Base-by-base conservation (phyloP, 2,797 vertebrate species). In the Oreonectes daqikongensis region DNA sequence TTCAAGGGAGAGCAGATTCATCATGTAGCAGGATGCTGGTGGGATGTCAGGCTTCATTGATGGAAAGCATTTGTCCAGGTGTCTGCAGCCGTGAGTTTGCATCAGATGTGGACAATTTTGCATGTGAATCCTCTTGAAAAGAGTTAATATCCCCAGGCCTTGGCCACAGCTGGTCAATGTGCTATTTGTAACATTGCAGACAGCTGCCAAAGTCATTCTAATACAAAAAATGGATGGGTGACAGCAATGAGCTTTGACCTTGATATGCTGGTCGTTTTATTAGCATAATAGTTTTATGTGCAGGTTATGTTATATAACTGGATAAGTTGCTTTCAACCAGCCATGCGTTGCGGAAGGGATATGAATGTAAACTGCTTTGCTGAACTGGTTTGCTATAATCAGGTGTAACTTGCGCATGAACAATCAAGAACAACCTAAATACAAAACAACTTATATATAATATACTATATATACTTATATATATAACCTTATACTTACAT, bases 161-260 rank as follows among this genome's bases (percentile, higher is more conserved):
- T 15, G 38, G 66, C 26, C 66, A n/a, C 78, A 79, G 72, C 57
- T 74, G 71, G 32, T 46, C 72, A 50, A 18, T 20, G 15, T 75
- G 40, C 38, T 64, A 75, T 55, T 20, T 38, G 64, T 46, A 59
- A 57, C n/a, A 67, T 38, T 75, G 42, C 7, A 35, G 57, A 63
- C 46, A 61, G 40, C 42, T 72, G 63, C 63, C 50, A 46, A 20
- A 52, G 40, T 6, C 22, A 22, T 24, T 66, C 38, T 44, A 22
- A 55, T 22, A 4, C 67, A 55, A 7, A 44, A 11, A 42, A 70
- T 55, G 1, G 40, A 53, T 28, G 12, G 11, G 9, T 40, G 15
- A 40, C 32, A 1, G 20, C 20, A 26, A 7, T 57, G 10, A 44
- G 52, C 17, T 69, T 68, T 52, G 12, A 35, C 18, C 30, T 30